Conservation (phyloP, 1,140 invertebrate species). For the Thrips palmi region DNA sequence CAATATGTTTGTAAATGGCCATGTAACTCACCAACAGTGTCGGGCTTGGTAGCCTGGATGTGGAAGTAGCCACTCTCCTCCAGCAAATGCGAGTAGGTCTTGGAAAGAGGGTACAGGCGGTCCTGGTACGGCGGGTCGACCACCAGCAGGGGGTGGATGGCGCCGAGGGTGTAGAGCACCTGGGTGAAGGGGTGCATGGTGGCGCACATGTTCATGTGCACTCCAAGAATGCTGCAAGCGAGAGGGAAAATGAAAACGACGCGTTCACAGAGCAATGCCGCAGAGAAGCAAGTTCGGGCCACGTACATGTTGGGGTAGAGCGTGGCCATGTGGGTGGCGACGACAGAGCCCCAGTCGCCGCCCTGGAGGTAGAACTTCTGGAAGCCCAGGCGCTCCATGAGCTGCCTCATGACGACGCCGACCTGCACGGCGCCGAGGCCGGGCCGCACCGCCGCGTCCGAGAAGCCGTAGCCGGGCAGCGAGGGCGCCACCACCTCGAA, state of each 20-base stretch:
- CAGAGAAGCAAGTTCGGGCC: too few relatives aligned
- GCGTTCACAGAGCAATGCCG: too few relatives aligned
- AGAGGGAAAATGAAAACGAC: conserved; percentile 12
- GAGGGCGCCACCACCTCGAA: conserved; percentile 66
- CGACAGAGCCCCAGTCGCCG: conserved; percentile 60
- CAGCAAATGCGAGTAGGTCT: conserved; percentile 28
- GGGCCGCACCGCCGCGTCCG: conserved; percentile 39
- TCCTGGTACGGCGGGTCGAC: conserved; percentile 30
- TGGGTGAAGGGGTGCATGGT: conserved; percentile 20
- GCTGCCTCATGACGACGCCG: conserved; percentile 52
- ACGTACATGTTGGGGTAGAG: conserved; percentile 43
- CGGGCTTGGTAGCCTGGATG: conserved; percentile 75
- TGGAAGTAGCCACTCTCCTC: conserved; percentile 65
- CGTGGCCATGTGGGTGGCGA: conserved; percentile 36
- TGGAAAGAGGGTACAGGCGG: conserved; percentile 38
- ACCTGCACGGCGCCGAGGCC: conserved; percentile 42
- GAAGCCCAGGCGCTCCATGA: conserved; percentile 64
- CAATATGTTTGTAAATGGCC: not conserved
- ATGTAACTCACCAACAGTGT: conserved; percentile 64
- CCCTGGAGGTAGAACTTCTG: conserved; percentile 66
- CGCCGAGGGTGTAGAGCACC: conserved; percentile 32
- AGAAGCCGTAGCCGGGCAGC: conserved; percentile 72
- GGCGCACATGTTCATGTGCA: conserved; percentile 45
- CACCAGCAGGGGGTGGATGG: conserved; percentile 33
- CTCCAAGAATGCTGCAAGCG: conserved; percentile 37